A percentile compares a stretch with the other conserved stretches of the same genome.
These are phyloP conservation scores for Brachionus rubens DNA, from an alignment of 1,140 invertebrate species.

Conservation along the genomic window DNA sequence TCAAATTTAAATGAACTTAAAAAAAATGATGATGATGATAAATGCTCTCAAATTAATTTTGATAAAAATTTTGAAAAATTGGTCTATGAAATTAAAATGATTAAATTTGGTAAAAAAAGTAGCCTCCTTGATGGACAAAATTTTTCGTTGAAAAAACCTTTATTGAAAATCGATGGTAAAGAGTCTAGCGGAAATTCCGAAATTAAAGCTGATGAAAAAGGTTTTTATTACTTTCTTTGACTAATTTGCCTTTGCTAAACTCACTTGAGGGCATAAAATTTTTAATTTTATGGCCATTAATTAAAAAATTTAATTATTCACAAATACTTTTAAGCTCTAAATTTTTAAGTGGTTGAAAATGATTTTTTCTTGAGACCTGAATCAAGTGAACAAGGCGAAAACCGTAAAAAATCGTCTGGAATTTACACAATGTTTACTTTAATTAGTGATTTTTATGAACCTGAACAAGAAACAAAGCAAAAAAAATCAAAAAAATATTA, in stretches of 20 bases:
- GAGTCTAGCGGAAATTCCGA: background rate
- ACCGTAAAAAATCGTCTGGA: conserved; percentile 17
- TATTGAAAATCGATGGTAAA: conserved; percentile 1
- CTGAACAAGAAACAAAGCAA: background rate
- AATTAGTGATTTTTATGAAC: conserved; percentile 8
- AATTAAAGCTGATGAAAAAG: too few species aligned
- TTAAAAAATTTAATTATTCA: too few species aligned
- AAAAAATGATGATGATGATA: background rate
- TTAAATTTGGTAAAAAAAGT: background rate
- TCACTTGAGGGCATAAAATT: too few species aligned
- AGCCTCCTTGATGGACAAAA: background rate
- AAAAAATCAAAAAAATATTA: background rate
- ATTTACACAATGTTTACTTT: conserved; percentile 18
- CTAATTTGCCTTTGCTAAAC: too few species aligned
- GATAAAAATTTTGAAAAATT: conserved; percentile 7
- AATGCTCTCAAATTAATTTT: background rate
- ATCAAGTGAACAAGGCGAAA: background rate
- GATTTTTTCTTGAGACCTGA: background rate
- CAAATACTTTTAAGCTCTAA: too few species aligned
- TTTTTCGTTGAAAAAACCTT: background rate
- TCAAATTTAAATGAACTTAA: background rate
- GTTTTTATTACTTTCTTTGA: too few species aligned
- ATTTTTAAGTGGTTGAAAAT: background rate
- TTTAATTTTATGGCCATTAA: too few species aligned
- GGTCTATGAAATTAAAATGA: background rate